Evolutionary conservation across 1,140 invertebrate species (phyloP).

Genomic region (Andricus grossulariae): DNA sequence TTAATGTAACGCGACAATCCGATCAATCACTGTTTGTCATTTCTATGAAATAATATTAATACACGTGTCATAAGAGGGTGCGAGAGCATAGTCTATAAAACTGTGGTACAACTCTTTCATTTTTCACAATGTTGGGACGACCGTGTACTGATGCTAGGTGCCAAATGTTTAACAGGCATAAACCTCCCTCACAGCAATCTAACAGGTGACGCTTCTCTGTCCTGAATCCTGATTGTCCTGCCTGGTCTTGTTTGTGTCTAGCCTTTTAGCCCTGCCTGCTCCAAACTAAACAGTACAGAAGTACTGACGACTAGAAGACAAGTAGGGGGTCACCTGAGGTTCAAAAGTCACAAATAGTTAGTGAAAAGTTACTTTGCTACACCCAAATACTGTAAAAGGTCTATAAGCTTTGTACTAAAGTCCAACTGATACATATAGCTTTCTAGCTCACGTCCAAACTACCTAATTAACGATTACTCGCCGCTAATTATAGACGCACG

Average conservation of each 20-base stretch:
- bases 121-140: conserved; percentile 47
- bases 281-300: conserved; percentile 74
- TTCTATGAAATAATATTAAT: conserved; percentile 30
- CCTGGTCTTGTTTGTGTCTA: conserved; percentile 70
- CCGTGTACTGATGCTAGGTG: conserved; percentile 62
- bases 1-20: conserved; percentile 15
- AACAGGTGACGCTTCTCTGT: conserved; percentile 70
- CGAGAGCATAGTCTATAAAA: conserved; percentile 45
- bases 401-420: conserved; percentile 42
- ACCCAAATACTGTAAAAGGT: conserved; percentile 42
- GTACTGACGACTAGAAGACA: conserved; percentile 76
- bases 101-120: conserved; percentile 42
- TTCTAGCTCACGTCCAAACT: neutral
- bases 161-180: conserved; percentile 63
- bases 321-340: conserved; percentile 75
- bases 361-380: conserved; percentile 52
- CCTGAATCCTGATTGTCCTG: conserved; percentile 68
- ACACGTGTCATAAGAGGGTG: conserved; percentile 34
- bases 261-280: conserved; percentile 73
- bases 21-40: conserved; percentile 12
- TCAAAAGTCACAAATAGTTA: conserved; percentile 76
- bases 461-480: neutral
- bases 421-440: neutral
- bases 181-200: conserved; percentile 67
- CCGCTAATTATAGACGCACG: neutral